Percentiles rank a stretch among this genome's conserved stretches.
These are phyloP conservation scores for Pantelozetes paolii DNA, from an alignment of 2,888 invertebrate species.

Conservation along the genomic window DNA sequence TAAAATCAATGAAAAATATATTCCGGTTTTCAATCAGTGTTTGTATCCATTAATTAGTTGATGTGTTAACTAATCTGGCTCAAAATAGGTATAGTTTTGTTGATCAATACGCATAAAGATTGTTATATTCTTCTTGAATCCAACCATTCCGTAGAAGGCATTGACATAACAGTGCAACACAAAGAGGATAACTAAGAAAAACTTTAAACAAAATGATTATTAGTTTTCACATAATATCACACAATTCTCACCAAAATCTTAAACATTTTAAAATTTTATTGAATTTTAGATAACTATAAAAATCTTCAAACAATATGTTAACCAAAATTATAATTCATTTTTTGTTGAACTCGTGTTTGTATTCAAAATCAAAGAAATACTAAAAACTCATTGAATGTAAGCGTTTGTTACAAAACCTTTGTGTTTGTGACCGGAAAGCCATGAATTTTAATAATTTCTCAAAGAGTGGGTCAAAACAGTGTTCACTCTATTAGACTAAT, in stretches of 20 bases:
- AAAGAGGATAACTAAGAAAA: not conserved
- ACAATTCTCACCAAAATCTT: slow-evolving; percentile 28
- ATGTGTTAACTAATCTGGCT: not conserved
- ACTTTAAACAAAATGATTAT: not conserved
- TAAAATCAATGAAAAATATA: no score
- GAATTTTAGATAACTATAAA: not conserved
- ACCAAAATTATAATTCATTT: not conserved
- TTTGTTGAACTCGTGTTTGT: not conserved
- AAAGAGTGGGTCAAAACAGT: slow-evolving; percentile 17
- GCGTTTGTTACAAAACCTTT: not conserved
- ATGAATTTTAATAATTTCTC: slow-evolving; percentile 29
- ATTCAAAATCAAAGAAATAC: not conserved
- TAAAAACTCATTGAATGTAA: slow-evolving; percentile 1
- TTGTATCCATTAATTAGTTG: not conserved
- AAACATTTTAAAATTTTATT: not conserved
- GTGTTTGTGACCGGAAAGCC: slow-evolving; percentile 27
- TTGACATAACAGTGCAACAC: not conserved
- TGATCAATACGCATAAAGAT: slow-evolving; percentile 15
- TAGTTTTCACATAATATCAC: not conserved
- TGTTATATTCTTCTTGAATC: slow-evolving; percentile 33
- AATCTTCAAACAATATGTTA: not conserved
- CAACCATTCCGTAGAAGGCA: slow-evolving; percentile 16
- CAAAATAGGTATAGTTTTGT: slow-evolving; percentile 22
- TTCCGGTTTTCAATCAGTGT: no score
- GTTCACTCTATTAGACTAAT: not conserved